phyloP scores from a whole-genome alignment of 2,797 vertebrate species.

The Delichon dasypus region DNA sequence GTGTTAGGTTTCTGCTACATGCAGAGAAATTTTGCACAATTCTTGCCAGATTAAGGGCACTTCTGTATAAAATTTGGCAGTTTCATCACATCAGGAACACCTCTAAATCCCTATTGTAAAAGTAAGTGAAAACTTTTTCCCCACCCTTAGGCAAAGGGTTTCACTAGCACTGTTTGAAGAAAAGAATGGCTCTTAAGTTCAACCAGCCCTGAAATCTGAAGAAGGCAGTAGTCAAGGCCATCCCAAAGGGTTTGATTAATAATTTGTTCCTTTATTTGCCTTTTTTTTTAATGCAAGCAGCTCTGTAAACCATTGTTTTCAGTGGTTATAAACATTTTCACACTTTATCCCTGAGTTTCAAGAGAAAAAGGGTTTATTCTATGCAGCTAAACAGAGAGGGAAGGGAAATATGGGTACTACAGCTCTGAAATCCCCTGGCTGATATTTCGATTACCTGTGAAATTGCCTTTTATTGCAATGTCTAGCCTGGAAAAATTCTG shows the following conservation, averaged over 20 bases:
- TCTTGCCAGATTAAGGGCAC: not conserved
- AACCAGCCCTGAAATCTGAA: not conserved
- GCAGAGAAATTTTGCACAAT: not conserved
- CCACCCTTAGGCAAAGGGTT: not conserved
- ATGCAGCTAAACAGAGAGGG: not conserved
- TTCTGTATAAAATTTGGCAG: not conserved
- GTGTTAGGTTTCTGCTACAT: not conserved
- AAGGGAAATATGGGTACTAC: not conserved
- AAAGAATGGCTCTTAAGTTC: not conserved
- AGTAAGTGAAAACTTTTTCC: not conserved
- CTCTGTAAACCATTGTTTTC: not conserved
- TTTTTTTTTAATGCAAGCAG: not conserved
- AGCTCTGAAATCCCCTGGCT: not conserved
- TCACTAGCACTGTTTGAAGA: not conserved
- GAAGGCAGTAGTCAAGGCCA: not conserved
- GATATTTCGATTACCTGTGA: not conserved
- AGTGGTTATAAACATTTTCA: not conserved
- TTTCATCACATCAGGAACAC: not conserved
- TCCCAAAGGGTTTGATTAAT: not conserved
- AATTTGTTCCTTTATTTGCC: not conserved
- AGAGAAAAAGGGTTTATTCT: not conserved
- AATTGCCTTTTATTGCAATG: not conserved
- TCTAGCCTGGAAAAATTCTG: not conserved
- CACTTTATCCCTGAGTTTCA: not conserved
- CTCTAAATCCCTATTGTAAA: slow-evolving; percentile 16